These are phyloP conservation scores for Syngnathus floridae DNA, from an alignment of 2,113 vertebrate species.

Conservation along the genomic window DNA sequence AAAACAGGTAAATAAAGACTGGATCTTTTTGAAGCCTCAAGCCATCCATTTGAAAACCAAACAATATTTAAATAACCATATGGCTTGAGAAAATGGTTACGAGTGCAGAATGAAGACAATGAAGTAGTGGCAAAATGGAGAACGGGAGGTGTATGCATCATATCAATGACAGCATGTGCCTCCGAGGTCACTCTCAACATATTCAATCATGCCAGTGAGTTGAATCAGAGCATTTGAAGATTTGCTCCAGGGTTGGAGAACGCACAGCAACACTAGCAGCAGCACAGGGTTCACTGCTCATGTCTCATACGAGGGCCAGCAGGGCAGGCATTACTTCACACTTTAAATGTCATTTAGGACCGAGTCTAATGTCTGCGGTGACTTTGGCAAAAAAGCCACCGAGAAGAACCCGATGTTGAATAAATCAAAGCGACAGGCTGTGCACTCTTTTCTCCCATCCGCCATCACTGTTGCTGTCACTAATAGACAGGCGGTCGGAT, in stretches of 20 bases:
- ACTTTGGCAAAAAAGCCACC: slow-evolving; percentile 53
- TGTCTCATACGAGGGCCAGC: slow-evolving; percentile 29
- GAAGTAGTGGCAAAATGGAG: not conserved
- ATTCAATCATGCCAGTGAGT: slow-evolving; percentile 30
- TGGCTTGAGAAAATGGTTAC: not conserved
- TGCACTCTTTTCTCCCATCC: slow-evolving; percentile 49
- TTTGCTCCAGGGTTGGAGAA: slow-evolving; percentile 45
- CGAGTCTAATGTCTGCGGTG: slow-evolving; percentile 53
- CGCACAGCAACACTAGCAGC: slow-evolving; percentile 39
- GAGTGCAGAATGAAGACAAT: not conserved
- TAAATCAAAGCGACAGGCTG: slow-evolving; percentile 66
- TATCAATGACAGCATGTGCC: slow-evolving; percentile 25
- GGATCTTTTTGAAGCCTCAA: not conserved
- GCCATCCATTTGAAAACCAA: not conserved
- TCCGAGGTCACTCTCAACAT: slow-evolving; percentile 46
- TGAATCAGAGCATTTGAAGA: slow-evolving; percentile 35
- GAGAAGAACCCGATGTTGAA: slow-evolving; percentile 36
- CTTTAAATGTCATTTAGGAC: slow-evolving; percentile 61
- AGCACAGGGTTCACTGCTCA: slow-evolving; percentile 36
- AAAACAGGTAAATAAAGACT: not conserved
- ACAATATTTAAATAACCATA: not conserved
- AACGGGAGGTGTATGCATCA: not conserved
- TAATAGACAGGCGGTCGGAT: slow-evolving; percentile 51
- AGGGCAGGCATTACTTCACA: slow-evolving; percentile 62
- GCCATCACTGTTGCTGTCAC: slow-evolving; percentile 58